Evolutionary conservation across 1,140 invertebrate species (phyloP), one percentile per base, ranked within the genome.

Genomic region (Papilio machaon): DNA sequence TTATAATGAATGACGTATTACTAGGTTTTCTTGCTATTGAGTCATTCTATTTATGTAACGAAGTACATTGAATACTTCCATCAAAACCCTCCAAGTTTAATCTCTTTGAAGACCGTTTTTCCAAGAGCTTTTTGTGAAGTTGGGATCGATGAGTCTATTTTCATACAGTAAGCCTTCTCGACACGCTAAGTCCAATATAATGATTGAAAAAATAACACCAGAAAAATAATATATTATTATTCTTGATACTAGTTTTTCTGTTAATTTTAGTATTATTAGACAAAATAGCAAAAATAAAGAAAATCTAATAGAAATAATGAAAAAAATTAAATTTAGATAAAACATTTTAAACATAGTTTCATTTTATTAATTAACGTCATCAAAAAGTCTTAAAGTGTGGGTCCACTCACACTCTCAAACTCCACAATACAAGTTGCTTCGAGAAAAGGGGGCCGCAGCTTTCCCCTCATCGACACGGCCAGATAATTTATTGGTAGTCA

Each of bases 111-210:
- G 64, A 11, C 3, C 30, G 64, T 35, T 35, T 35, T 67, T 35
- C 23, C 64, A 67, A 67, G 64, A 67, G 64, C 23, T 67, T 67
- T 19, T 67, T 67, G 60, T 67, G 60, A 67, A 67, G 17, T 67
- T 67, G 64, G n/a, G 8, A 64, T 64, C 19, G 58, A 64, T 64
- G n/a, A 13, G 2, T 35, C 64, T 67, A 67, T 67, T 67, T 67
- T 64, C 64, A 67, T 67, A 67, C 11, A 35, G 11, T 67, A 67
- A 67, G 64, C 64, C 64, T 67, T 67, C 30, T 67, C 30, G n/a
- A 35, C 30, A 60, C 3, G 64, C 11, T 67, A 30, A 67, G 64
- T 15, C 23, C 11, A 3, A 67, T 35, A 67, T 67, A 67, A 67
- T 70, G 64, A 35, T 35, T 6, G 30, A 30, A 2, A 70, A 70